Percentiles rank a stretch among this genome's conserved stretches.
Evolutionary conservation across 2,113 vertebrate genomes (phyloP).

Genomic region (Coryphaenoides rupestris): DNA sequence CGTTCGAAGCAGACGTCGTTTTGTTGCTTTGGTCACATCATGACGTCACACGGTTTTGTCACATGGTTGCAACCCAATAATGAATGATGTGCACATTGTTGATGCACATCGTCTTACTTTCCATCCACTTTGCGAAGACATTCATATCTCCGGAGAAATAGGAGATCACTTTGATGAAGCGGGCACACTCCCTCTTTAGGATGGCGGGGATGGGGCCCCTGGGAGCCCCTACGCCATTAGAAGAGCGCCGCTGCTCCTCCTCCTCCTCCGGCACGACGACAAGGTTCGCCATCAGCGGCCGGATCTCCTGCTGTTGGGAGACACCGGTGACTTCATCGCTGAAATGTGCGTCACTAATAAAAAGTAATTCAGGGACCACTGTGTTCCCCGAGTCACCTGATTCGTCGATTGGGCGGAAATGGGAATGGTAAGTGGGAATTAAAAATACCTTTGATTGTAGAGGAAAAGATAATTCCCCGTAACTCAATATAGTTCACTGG

Average conservation of each 20-base stretch:
- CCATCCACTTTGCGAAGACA: constrained; percentile 72
- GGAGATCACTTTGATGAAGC: constrained; percentile 51
- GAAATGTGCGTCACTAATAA: too few species aligned
- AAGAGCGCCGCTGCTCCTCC: not conserved
- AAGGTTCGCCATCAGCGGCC: constrained; percentile 61
- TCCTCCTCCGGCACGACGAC: constrained; percentile 9
- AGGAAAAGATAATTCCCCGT: too few species aligned
- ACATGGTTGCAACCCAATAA: not conserved
- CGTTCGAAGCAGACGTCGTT: too few species aligned
- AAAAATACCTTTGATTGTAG: too few species aligned
- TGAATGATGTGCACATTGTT: not conserved
- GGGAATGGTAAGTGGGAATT: too few species aligned
- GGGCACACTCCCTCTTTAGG: constrained; percentile 26
- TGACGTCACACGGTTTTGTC: not conserved
- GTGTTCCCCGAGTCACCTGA: too few species aligned
- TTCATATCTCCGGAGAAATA: constrained; percentile 74
- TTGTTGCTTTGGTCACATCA: too few species aligned
- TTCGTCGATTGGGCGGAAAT: too few species aligned
- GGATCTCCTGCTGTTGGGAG: constrained; percentile 53
- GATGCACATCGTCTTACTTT: constrained; percentile 51
- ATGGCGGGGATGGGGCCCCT: not conserved
- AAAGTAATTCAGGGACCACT: too few species aligned
- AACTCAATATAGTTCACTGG: too few species aligned
- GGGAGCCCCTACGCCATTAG: constrained; percentile 2
- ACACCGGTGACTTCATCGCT: too few species aligned